Evolutionary conservation across 2,797 vertebrate genomes (phyloP).

Genomic region (Myotis vivesi): DNA sequence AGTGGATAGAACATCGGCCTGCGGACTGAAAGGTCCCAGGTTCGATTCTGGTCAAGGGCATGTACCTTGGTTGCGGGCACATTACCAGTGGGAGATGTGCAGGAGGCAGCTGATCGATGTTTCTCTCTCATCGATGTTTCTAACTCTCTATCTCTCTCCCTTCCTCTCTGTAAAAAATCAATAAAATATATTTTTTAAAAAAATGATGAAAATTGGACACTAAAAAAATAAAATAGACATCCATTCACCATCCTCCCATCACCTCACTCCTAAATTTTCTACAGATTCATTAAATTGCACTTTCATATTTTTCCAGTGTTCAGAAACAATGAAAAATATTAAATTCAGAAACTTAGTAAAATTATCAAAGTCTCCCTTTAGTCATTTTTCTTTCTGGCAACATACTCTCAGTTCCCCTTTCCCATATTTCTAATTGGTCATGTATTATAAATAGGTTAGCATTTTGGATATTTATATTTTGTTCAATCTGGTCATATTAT

Average conservation of each 20-base stretch:
- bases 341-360: conserved; percentile 61
- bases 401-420: conserved; percentile 68
- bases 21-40: too few species aligned
- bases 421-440: conserved; percentile 51
- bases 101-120: too few species aligned
- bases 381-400: conserved; percentile 64
- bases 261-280: neutral
- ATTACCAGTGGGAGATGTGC: too few species aligned
- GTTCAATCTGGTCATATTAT: conserved; percentile 45
- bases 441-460: conserved; percentile 71
- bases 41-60: too few species aligned
- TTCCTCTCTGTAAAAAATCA: too few species aligned
- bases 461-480: conserved; percentile 61
- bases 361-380: conserved; percentile 74
- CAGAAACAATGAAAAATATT: conserved; percentile 44
- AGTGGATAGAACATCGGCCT: too few species aligned
- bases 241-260: neutral
- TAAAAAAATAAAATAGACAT: neutral
- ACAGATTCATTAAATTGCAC: neutral
- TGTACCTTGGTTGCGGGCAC: too few species aligned
- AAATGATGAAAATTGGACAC: conserved; percentile 19
- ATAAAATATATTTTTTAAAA: too few species aligned
- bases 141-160: too few species aligned
- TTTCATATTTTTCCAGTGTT: conserved; percentile 14
- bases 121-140: too few species aligned